phyloP scores from a whole-genome alignment of 2,888 invertebrate genomes.

The Perithous albicinctus region DNA sequence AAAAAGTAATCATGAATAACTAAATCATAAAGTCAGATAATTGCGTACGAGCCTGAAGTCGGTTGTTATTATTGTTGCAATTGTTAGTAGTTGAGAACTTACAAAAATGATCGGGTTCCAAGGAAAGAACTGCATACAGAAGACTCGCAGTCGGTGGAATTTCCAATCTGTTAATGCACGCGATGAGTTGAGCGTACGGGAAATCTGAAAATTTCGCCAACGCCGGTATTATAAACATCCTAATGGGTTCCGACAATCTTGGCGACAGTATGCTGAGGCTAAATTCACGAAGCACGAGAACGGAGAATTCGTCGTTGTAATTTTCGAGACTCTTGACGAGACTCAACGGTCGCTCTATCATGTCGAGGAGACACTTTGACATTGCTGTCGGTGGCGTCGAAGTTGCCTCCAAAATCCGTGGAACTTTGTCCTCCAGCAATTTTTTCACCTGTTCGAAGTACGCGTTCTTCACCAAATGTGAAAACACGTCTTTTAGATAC shows the following conservation, averaged over 20 bases:
- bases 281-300: slow-evolving; percentile 87
- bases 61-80: too few species aligned
- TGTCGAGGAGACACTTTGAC: slow-evolving; percentile 90
- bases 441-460: slow-evolving; percentile 91
- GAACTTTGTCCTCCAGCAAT: slow-evolving; percentile 90
- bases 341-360: slow-evolving; percentile 91
- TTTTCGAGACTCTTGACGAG: slow-evolving; percentile 85
- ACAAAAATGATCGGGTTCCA: slow-evolving; percentile 90
- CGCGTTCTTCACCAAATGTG: slow-evolving; percentile 80
- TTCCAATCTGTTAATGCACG: slow-evolving; percentile 83
- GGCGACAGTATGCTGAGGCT: slow-evolving; percentile 89
- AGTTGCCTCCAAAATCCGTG: slow-evolving; percentile 89
- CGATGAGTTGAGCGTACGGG: slow-evolving; percentile 86
- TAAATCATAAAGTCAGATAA: too few species aligned
- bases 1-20: too few species aligned
- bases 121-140: slow-evolving; percentile 88
- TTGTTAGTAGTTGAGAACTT: slow-evolving; percentile 83
- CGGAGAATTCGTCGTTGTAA: slow-evolving; percentile 85
- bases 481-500: slow-evolving; percentile 81
- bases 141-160: slow-evolving; percentile 88
- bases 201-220: slow-evolving; percentile 85
- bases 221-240: slow-evolving; percentile 90
- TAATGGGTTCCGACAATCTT: slow-evolving; percentile 89
- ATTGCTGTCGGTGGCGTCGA: slow-evolving; percentile 90
- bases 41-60: too few species aligned